Percentiles rank a stretch among this genome's conserved stretches.
Evolutionary conservation across 2,797 vertebrate species (phyloP).

Genomic region (Bradypus variegatus): DNA sequence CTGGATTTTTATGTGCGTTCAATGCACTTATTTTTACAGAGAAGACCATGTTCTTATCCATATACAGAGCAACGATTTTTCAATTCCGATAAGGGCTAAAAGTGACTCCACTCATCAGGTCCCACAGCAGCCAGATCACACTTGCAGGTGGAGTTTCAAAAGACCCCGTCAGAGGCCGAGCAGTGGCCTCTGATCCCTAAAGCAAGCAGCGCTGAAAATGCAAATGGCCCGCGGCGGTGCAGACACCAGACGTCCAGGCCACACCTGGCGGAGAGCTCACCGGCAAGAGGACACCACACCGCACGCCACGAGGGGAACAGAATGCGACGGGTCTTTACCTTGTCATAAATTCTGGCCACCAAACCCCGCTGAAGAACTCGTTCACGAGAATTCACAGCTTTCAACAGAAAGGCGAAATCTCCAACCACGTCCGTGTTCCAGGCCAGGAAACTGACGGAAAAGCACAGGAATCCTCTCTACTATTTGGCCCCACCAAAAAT

Average conservation of each 20-base stretch:
- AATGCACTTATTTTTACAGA: not conserved
- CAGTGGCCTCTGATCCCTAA: not conserved
- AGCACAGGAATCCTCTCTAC: not conserved
- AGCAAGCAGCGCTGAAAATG: not conserved
- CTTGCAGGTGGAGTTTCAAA: not conserved
- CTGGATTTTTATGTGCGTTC: not conserved
- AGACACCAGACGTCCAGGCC: no score
- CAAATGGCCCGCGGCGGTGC: not conserved
- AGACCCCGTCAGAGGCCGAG: not conserved
- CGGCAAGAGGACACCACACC: not conserved
- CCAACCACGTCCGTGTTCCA: slow-evolving; percentile 63
- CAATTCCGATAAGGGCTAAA: not conserved
- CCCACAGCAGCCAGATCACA: not conserved
- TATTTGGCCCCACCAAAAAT: not conserved
- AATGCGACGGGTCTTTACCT: slow-evolving; percentile 63
- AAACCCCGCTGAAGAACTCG: slow-evolving; percentile 69
- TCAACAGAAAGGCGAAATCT: slow-evolving; percentile 68
- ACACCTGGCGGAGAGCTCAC: not conserved
- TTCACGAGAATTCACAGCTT: slow-evolving; percentile 71
- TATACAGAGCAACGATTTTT: not conserved
- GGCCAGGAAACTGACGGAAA: slow-evolving; percentile 66
- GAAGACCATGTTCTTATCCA: not conserved
- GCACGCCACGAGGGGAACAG: not conserved
- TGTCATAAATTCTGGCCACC: slow-evolving; percentile 69
- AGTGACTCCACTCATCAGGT: not conserved